Base-by-base conservation (phyloP, 2,113 vertebrate genomes). In the Erythrolamprus reginae region DNA sequence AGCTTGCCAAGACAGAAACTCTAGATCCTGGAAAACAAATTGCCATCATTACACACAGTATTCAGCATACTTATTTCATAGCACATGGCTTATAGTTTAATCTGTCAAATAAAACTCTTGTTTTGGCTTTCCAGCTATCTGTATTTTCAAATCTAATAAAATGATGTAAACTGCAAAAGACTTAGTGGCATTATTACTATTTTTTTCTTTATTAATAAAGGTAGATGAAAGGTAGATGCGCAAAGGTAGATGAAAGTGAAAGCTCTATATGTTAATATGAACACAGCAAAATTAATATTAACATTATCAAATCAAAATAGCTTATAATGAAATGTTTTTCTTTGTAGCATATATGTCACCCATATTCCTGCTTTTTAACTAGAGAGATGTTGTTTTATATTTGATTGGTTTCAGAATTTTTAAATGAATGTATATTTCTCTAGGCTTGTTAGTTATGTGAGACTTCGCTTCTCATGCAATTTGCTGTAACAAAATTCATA, bases 81-180 rank as follows among this genome's bases (percentile, higher is more conserved):
- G 90, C 86, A 82, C 65, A 24, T 88, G 89, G 82, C 51, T 91
- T 91, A 86, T 56, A n/a, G 21, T 87, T 91, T 82, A 91, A 91
- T 58, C 87, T 82, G 65, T 70, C 26, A 87, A 82, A 77, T 91
- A 58, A 48, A 42, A 82, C 26, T 90, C 65, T 91, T 88, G 5
- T 91, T 85, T 96, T 94, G 91, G 83, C 92, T 92, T 93, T 10
- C 87, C 93, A 88, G 93, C n/a, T 93, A 90, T 89, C 8, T 87
- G 33, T 77, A 7, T 12, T 0, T 0, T 58, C 52, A 12, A 0
- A 89, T 90, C 61, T 84, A 93, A 91, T 87, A 84, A 89, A 84
- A 94, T 85, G 5, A 88, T 93, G 94, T 85, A 90, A 47, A 84
- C 56, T 91, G 88, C 84, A 33, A 90, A 33, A 33, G 51, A 91